phyloP scores from a whole-genome alignment of 2,113 vertebrate species.

The Ginglymostoma cirratum region DNA sequence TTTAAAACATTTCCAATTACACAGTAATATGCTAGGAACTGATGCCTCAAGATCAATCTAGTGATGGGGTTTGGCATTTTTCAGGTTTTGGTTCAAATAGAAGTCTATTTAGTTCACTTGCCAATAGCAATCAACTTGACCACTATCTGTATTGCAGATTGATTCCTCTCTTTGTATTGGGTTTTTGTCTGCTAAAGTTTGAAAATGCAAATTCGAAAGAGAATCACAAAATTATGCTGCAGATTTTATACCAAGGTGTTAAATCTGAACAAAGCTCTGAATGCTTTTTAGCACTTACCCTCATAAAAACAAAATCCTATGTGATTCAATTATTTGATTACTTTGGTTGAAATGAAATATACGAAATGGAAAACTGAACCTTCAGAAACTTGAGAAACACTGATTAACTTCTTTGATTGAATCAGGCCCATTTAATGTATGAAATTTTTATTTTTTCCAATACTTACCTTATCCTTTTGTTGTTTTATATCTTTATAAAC shows the following conservation, averaged over 20 bases:
- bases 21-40: neutral
- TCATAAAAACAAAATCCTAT: neutral
- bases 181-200: neutral
- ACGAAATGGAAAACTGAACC: neutral
- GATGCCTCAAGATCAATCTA: neutral
- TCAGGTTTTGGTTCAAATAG: neutral
- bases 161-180: neutral
- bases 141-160: neutral
- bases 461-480: slow-evolving; percentile 87
- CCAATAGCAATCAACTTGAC: neutral
- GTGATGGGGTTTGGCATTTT: neutral
- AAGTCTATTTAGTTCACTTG: neutral
- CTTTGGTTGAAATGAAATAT: neutral
- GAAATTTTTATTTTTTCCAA: neutral
- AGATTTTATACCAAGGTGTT: neutral
- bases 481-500: slow-evolving; percentile 94
- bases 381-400: neutral
- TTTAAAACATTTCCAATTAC: neutral
- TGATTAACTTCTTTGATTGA: neutral
- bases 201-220: neutral
- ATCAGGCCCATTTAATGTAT: neutral
- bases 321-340: neutral
- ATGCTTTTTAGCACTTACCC: neutral
- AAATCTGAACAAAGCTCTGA: neutral
- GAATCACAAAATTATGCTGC: neutral